A percentile compares a stretch with the other conserved stretches of the same genome.
phyloP scores from a whole-genome alignment of 2,888 invertebrate genomes.

The Plebejus argus region DNA sequence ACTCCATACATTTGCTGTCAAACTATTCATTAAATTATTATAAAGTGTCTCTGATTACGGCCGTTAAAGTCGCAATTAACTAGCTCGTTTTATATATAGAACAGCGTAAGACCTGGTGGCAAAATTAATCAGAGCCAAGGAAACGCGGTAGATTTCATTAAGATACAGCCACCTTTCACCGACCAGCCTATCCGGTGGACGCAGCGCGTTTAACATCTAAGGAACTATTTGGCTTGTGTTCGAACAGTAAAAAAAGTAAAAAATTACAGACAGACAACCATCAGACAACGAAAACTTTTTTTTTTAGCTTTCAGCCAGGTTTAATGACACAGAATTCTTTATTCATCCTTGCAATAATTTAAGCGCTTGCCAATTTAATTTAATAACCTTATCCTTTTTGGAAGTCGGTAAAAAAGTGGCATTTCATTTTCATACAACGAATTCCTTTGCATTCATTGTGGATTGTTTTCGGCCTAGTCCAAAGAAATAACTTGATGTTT shows the following conservation, averaged over 20 bases:
- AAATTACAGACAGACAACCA: neutral
- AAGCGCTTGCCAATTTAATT: neutral
- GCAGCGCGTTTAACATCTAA: neutral
- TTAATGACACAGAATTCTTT: no score
- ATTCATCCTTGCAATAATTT: no score
- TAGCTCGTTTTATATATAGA: conserved; percentile 9
- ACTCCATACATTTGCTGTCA: no score
- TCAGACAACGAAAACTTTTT: neutral
- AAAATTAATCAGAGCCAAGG: conserved; percentile 47
- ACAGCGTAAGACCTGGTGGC: conserved; percentile 40
- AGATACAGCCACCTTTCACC: conserved; percentile 49
- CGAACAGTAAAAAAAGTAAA: neutral
- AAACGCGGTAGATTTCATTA: conserved; percentile 48
- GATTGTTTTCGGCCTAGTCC: no score
- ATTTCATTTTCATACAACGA: no score
- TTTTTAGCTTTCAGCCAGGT: no score
- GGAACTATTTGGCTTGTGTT: neutral
- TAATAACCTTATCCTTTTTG: no score
- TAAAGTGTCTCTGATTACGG: neutral
- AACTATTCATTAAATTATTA: neutral
- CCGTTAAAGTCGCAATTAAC: neutral
- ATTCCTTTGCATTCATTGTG: no score
- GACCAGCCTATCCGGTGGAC: conserved; percentile 32
- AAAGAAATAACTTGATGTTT: no score
- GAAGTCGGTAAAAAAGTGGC: no score